Evolutionary conservation across 2,888 invertebrate species (phyloP).

Genomic region (Rhamphomyia laevipes): DNA sequence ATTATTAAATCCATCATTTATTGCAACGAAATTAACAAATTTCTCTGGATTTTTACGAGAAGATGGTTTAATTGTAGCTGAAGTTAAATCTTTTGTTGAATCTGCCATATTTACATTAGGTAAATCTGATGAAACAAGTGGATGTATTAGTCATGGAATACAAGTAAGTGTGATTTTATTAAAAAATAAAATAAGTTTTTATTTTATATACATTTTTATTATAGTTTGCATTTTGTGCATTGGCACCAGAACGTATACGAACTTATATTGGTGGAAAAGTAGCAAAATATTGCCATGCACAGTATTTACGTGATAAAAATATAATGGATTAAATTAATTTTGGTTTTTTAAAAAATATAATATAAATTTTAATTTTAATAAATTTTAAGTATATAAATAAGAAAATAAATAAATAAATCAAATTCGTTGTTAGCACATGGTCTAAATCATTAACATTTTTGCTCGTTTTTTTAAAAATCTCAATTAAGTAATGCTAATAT

Average conservation of each 20-base stretch:
- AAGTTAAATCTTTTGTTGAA: background rate
- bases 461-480: no score
- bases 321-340: no score
- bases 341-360: no score
- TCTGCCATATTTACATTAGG: slow-evolving; percentile 54
- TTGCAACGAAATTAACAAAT: slow-evolving; percentile 74
- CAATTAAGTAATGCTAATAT: no score
- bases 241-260: background rate
- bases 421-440: no score
- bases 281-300: background rate
- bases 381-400: no score
- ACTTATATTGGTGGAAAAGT: background rate
- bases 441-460: no score
- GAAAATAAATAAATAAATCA: no score
- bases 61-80: background rate
- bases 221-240: background rate
- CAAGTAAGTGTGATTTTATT: slow-evolving; percentile 43
- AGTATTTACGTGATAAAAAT: background rate
- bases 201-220: background rate
- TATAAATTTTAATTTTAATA: no score
- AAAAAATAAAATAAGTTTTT: background rate
- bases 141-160: slow-evolving; percentile 75
- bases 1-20: slow-evolving; percentile 68
- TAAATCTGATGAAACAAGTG: slow-evolving; percentile 57
- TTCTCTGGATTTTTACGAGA: slow-evolving; percentile 33